Base-by-base conservation (phyloP, 1,140 invertebrate species). In the Magallana angulata region DNA sequence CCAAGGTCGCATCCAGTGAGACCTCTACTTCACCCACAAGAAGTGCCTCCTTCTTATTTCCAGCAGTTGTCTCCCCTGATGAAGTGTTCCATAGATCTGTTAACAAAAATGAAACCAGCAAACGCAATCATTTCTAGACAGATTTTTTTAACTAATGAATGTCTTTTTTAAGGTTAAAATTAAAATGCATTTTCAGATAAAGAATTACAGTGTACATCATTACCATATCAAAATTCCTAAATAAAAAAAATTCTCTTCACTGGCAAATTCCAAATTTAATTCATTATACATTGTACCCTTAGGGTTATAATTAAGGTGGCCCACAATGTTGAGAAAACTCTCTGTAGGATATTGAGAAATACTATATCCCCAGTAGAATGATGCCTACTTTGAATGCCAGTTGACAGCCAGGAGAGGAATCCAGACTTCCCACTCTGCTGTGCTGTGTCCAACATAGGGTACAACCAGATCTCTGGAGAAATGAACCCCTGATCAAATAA, bases 21-120 rank as follows among this genome's bases (percentile, higher is more conserved):
- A 94, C 91, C 80, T 92, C 90, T 12, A 94, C 80, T n/a, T 91
- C 91, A 16, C 93, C 93, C 11, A 93, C 16, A 48, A 87, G 76
- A 0, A 89, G 36, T 11, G 89, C 90, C 24, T 85, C 64, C 30
- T n/a, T 30, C 18, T 57, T 7, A 12, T 82, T 58, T 9, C 16
- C 81, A 57, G 81, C 7, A 58, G 48, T 57, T 57, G 57, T n/a
- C n/a, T 82, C n/a, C 81, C 81, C 48, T n/a, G 81, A 57, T n/a
- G 81, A 62, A 85, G 8, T 62, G 24, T 62, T 64, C 60, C 36
- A 60, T 16, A 85, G 62, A 56, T 30, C 57, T 85, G 36, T 85
- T 18, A 6, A 59, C 12, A 48, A 16, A 7, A 24, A 16, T 81
- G 16, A 81, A 81, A 48, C 36, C 36, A 48, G 36, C 36, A 48